Evolutionary conservation across 2,888 invertebrate genomes (phyloP).

Genomic region (Leptinotarsa haldemani): DNA sequence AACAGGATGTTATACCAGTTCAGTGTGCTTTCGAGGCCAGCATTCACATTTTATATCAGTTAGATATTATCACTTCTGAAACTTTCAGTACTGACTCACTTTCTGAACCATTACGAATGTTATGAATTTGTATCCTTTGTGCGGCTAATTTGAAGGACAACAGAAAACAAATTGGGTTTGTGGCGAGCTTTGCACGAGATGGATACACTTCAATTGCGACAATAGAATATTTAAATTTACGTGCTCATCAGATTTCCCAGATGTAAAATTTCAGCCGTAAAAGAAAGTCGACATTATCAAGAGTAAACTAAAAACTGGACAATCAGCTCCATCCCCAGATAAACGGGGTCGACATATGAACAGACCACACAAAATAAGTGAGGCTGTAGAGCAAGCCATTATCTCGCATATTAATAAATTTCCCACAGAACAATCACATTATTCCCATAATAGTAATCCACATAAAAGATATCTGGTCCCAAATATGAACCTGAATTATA

Average conservation of each 20-base stretch:
- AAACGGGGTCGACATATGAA: constrained; percentile 33
- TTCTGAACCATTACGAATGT: not conserved
- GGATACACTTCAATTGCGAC: constrained; percentile 9
- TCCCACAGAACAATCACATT: constrained; percentile 38
- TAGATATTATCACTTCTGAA: not conserved
- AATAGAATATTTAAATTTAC: not conserved
- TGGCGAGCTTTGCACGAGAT: not conserved
- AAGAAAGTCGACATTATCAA: constrained; percentile 23
- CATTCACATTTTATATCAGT: not conserved
- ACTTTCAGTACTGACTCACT: not conserved
- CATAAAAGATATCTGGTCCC: constrained; percentile 27
- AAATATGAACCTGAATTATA: constrained; percentile 31
- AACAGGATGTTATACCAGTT: not conserved
- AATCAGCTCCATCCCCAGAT: constrained; percentile 32
- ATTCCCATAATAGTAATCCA: constrained; percentile 33
- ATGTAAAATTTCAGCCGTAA: constrained; percentile 20
- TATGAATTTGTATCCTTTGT: not conserved
- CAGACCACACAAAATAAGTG: constrained; percentile 34
- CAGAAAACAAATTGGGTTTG: constrained; percentile 13
- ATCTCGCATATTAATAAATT: constrained; percentile 29
- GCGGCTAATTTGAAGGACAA: constrained; percentile 2
- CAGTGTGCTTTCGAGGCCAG: not conserved
- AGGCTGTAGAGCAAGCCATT: constrained; percentile 27
- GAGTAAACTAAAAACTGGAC: constrained; percentile 29
- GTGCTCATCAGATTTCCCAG: not conserved